These are phyloP conservation scores for Hypomecis punctinalis DNA, from an alignment of 2,888 invertebrate species.

Conservation along the genomic window DNA sequence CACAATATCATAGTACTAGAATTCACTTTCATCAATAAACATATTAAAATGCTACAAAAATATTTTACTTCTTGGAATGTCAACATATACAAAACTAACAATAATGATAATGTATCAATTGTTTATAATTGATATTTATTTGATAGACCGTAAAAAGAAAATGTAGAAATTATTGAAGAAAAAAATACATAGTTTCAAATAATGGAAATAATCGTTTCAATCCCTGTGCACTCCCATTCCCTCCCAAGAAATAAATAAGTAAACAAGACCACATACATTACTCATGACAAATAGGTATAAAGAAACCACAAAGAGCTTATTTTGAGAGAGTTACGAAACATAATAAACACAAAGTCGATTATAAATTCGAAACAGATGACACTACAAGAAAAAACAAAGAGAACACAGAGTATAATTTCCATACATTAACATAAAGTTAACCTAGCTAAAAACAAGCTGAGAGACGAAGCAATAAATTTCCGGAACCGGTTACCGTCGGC, in stretches of 20 bases:
- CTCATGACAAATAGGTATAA: background rate
- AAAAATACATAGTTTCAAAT: conserved; percentile 83
- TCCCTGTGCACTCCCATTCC: conserved; percentile 41
- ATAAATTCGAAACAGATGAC: conserved; percentile 51
- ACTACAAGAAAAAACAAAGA: conserved; percentile 57
- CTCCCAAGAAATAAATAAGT: conserved; percentile 21
- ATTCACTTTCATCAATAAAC: conserved; percentile 77
- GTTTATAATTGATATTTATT: conserved; percentile 83
- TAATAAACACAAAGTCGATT: conserved; percentile 14
- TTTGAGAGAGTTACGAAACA: conserved; percentile 33
- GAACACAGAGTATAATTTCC: conserved; percentile 55
- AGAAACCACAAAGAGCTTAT: conserved; percentile 18
- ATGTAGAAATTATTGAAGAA: conserved; percentile 81
- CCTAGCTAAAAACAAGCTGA: conserved; percentile 60
- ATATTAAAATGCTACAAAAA: conserved; percentile 72
- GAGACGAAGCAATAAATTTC: conserved; percentile 57
- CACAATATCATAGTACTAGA: conserved; percentile 84
- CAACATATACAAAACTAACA: conserved; percentile 79
- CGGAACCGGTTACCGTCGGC: conserved; percentile 57
- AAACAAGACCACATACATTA: background rate
- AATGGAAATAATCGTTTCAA: conserved; percentile 70
- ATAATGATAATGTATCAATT: conserved; percentile 80
- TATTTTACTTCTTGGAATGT: conserved; percentile 78
- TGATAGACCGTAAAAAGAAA: conserved; percentile 80
- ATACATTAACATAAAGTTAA: conserved; percentile 66